Evolutionary conservation across 2,113 vertebrate species (phyloP), one percentile per base, ranked within the genome.

Genomic region (Zeus faber): DNA sequence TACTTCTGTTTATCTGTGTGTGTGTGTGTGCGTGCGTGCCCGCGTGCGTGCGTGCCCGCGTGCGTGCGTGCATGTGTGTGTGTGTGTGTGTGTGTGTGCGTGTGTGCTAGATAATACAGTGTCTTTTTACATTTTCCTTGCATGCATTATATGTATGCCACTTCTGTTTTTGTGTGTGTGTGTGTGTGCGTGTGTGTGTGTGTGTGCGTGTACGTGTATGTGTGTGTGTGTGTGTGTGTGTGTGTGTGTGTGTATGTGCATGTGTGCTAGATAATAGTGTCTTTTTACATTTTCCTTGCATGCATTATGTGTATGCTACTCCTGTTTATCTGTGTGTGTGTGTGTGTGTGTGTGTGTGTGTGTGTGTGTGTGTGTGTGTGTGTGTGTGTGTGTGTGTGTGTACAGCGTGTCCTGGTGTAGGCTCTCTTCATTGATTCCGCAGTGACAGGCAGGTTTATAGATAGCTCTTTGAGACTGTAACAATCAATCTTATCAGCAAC

Each of bases 381-480:
- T 31, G 27, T 49, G 9, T 61, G 59, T 48, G 20, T 60, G 33
- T 49, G 9, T 52, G 31, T 43, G 27, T 52, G 24, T 79, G 43
- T 54, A 49, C 51, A 62, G 54, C 57, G 40, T 59, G n/a, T 76
- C 57, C 66, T 33, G 17, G 63, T 61, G 40, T 62, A 37, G 47
- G 49, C 63, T 70, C 45, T 79, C 47, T 46, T 49, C 57, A 80
- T 78, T 70, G 79, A 75, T 69, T 74, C 51, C 21, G 47, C 4
- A 10, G 46, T 74, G 75, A 70, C 73, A 72, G 79, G 58, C 53
- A 18, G 58, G 55, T 74, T 76, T 84, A 79, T 68, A 84, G 80
- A 85, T 79, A 72, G 76, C 66, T 62, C 74, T 62, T 23, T 70
- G 65, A 62, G 65, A 64, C 68, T 49, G 44, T 73, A 25, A 17